Conservation (phyloP, 2,888 invertebrate genomes). For the Nephrocerus scutellatus region DNA sequence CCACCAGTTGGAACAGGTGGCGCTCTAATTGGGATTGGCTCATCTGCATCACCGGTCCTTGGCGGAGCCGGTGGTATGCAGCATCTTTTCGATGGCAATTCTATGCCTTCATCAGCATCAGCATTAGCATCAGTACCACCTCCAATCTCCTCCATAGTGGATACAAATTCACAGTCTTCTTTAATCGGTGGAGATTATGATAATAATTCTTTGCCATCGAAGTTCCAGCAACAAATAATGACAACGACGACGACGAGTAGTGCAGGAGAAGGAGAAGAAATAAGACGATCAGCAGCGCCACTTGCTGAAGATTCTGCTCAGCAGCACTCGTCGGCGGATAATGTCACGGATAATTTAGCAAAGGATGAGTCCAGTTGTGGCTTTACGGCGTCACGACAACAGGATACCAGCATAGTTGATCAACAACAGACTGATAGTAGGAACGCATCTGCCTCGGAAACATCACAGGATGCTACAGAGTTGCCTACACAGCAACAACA, state of each 20-base stretch:
- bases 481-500: constrained; percentile 2
- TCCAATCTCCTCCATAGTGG: constrained; percentile 34
- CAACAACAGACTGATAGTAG: constrained; percentile 17
- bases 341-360: too few relatives aligned
- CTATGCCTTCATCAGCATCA: constrained; percentile 40
- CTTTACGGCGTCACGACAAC: constrained; percentile 14
- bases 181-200: constrained; percentile 23
- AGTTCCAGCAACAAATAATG: constrained; percentile 16
- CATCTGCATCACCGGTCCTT: too few relatives aligned
- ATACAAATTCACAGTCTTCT: constrained; percentile 41
- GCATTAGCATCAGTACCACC: constrained; percentile 33
- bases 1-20: too few relatives aligned
- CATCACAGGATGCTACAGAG: constrained; percentile 17
- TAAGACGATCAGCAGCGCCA: constrained; percentile 12
- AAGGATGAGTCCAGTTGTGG: constrained; percentile 4
- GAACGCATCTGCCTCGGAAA: constrained; percentile 15
- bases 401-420: constrained; percentile 21
- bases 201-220: constrained; percentile 12
- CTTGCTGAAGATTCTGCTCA: too few relatives aligned
- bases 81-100: constrained; percentile 39
- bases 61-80: constrained; percentile 34
- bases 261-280: constrained; percentile 14
- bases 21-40: too few relatives aligned
- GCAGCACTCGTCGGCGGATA: too few relatives aligned
- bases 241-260: constrained; percentile 17